A percentile compares a stretch with the other conserved stretches of the same genome.
phyloP scores from a whole-genome alignment of 2,888 invertebrate genomes.

The Cheilosia urbana region DNA sequence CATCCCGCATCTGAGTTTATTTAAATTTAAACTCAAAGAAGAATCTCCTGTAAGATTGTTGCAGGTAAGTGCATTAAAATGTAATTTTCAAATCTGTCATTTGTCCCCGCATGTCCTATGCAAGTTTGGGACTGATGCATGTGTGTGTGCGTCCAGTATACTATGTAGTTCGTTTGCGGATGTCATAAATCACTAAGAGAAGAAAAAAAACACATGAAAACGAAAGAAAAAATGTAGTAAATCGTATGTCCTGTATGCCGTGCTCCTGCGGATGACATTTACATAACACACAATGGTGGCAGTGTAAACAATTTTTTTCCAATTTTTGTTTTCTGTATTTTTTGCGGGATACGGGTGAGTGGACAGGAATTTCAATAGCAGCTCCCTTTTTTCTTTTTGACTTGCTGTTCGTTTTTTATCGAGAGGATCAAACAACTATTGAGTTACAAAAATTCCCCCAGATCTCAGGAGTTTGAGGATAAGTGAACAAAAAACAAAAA shows the following conservation, averaged over 20 bases:
- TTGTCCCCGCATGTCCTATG: background rate
- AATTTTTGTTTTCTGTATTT: background rate
- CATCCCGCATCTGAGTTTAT: background rate
- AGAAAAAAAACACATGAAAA: background rate
- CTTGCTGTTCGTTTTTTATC: background rate
- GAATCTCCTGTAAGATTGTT: background rate
- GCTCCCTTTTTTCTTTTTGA: constrained; percentile 15
- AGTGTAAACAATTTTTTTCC: constrained; percentile 51
- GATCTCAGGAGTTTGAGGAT: background rate
- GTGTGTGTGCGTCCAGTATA: constrained; percentile 4
- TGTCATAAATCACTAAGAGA: constrained; percentile 66
- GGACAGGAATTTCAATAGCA: constrained; percentile 61
- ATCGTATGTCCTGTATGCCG: constrained; percentile 55
- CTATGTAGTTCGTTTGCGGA: constrained; percentile 65
- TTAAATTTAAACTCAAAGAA: constrained; percentile 2
- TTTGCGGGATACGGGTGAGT: constrained; percentile 28
- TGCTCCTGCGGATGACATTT: constrained; percentile 65
- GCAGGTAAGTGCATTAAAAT: constrained; percentile 60
- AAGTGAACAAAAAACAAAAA: too few species aligned
- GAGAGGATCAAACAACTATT: constrained; percentile 27
- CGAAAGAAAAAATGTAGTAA: constrained; percentile 50
- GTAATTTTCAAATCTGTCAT: constrained; percentile 8
- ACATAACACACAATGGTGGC: constrained; percentile 67
- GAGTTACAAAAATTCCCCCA: background rate
- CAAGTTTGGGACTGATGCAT: background rate